phyloP scores from a whole-genome alignment of 1,140 invertebrate species.

The Patella vulgata region DNA sequence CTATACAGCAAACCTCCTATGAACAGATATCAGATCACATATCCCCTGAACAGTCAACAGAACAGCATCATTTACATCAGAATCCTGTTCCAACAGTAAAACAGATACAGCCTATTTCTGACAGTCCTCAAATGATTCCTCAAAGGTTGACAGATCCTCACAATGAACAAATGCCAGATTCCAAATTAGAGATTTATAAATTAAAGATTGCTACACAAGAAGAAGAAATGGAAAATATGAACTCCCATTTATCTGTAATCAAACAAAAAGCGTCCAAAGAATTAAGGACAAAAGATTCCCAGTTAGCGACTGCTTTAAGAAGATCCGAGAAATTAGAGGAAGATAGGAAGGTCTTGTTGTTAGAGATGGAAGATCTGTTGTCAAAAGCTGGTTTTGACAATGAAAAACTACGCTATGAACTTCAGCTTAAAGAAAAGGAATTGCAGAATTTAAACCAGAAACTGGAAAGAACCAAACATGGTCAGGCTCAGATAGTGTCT shows the following conservation, averaged over 20 bases:
- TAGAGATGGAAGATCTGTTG: slow-evolving; percentile 31
- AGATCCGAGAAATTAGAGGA: slow-evolving; percentile 23
- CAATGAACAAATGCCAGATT: too few species aligned
- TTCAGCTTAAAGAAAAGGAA: slow-evolving; percentile 20
- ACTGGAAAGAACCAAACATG: slow-evolving; percentile 23
- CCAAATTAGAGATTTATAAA: too few species aligned
- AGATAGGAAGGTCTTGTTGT: slow-evolving; percentile 25
- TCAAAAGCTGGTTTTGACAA: slow-evolving; percentile 29
- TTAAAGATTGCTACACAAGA: too few species aligned
- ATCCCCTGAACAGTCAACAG: too few species aligned
- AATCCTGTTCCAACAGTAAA: neutral
- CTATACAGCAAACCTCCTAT: neutral
- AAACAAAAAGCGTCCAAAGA: neutral
- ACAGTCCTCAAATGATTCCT: too few species aligned
- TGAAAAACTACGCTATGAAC: slow-evolving; percentile 18
- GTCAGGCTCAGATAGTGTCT: slow-evolving; percentile 27
- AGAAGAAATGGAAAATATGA: too few species aligned
- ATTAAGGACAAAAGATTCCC: slow-evolving; percentile 2
- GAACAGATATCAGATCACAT: too few species aligned
- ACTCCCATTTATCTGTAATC: too few species aligned
- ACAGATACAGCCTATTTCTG: neutral
- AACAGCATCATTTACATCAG: neutral
- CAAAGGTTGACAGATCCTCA: too few species aligned
- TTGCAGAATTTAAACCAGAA: slow-evolving; percentile 24
- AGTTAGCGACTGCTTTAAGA: slow-evolving; percentile 2